Percentiles rank a stretch among this genome's conserved stretches.
Conservation (phyloP, 2,113 vertebrate genomes). For the Dasyurus viverrinus region DNA sequence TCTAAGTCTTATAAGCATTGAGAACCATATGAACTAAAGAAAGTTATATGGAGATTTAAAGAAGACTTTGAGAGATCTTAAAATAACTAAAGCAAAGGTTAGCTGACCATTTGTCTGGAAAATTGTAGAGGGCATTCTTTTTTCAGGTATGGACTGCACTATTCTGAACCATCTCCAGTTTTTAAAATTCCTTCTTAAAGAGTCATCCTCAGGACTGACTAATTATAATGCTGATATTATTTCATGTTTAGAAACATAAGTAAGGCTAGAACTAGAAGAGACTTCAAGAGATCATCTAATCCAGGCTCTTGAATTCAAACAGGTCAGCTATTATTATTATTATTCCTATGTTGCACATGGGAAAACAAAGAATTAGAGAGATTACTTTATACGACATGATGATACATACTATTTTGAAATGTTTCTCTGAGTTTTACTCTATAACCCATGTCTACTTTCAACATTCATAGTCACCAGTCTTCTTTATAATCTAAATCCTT, state of each 20-base stretch:
- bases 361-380: background rate
- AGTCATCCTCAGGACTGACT: background rate
- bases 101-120: background rate
- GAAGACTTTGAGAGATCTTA: background rate
- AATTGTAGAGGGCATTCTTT: background rate
- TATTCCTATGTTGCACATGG: background rate
- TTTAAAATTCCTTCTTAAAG: background rate
- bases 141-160: background rate
- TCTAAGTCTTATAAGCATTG: background rate
- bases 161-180: background rate
- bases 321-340: background rate
- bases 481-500: background rate
- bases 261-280: background rate
- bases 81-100: background rate
- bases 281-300: background rate
- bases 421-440: too few relatives aligned
- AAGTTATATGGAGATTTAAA: background rate
- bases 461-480: background rate
- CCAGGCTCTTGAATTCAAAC: background rate
- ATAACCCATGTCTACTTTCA: too few relatives aligned
- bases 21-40: background rate
- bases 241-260: background rate
- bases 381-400: background rate
- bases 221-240: background rate
- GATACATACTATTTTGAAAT: too few relatives aligned